These are phyloP conservation scores for Rutpela maculata DNA, from an alignment of 2,888 invertebrate genomes.

Conservation along the genomic window DNA sequence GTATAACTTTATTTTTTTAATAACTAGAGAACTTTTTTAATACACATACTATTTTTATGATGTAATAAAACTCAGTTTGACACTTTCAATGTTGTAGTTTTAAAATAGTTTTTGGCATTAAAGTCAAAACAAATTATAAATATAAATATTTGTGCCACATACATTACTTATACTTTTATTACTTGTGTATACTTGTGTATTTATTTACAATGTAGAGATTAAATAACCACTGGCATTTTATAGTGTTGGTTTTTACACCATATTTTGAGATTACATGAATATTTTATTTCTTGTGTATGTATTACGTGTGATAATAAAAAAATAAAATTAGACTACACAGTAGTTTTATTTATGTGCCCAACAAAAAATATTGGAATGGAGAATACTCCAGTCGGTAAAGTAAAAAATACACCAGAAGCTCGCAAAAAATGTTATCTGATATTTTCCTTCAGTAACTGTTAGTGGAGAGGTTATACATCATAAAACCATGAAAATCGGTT, in stretches of 20 bases:
- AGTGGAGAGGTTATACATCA: no score
- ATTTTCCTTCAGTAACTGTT: no score
- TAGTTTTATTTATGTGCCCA: neutral
- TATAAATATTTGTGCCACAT: constrained; percentile 43
- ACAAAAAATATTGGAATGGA: no score
- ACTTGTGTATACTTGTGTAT: no score
- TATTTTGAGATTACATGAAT: constrained; percentile 38
- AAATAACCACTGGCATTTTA: constrained; percentile 37
- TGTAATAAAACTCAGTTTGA: constrained; percentile 26
- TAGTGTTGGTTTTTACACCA: constrained; percentile 34
- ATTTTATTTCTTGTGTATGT: constrained; percentile 42
- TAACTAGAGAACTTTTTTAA: neutral
- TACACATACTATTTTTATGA: constrained; percentile 2
- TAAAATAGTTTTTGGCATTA: neutral
- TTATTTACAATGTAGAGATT: constrained; percentile 23
- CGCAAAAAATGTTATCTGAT: no score
- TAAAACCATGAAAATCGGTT: no score
- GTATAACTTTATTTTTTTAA: constrained; percentile 9
- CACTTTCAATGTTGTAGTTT: constrained; percentile 13
- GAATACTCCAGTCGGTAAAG: no score
- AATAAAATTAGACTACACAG: constrained; percentile 34
- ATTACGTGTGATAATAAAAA: constrained; percentile 47
- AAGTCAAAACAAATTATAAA: constrained; percentile 17
- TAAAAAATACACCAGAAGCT: no score
- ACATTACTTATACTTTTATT: constrained; percentile 41